Base-by-base conservation (phyloP, 2,113 vertebrate species). In the Nothocercus nigrocapillus region DNA sequence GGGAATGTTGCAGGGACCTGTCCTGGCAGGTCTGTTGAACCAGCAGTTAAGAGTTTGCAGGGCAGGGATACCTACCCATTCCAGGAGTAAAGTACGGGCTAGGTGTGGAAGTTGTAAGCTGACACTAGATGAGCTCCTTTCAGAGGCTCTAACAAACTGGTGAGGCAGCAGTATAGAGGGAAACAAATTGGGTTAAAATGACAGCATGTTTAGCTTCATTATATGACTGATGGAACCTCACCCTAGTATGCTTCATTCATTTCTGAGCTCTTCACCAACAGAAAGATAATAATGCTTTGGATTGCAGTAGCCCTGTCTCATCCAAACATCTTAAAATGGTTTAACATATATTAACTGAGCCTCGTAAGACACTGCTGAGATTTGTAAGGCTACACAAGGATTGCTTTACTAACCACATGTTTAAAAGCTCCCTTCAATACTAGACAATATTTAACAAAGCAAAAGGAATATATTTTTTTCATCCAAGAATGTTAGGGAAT, bases 11-110 rank as follows among this genome's bases (percentile, higher is more conserved):
- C 96, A 91, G 91, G 82, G 98, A 97, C 98, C 93, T 98, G 98
- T 97, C 98, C 96, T 95, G 22, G 98, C 98, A 98, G 97, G 98
- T 97, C 97, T 97, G 92, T 83, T 93, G 97, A 98, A 97, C 97
- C 93, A 47, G 88, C 96, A 97, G 96, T 97, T 97, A 96, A 10
- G 97, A 97, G 97, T 96, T 94, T 28, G 91, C 95, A 97, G 96
- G 97, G 84, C 38, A 93, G 97, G 97, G 88, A 66, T 94, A 62
- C 90, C 94, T 89, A 8, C 93, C 93, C 86, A 89, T 89, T 96
- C 89, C 94, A 94, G 84, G 95, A 97, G 97, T 7, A 80, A 95
- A 95, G 91, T 84, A 67, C 73, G 92, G 96, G 89, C 93, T 22
- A 93, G 97, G 97, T 79, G 75, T 96, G 96, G 97, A 97, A 95